Percentiles rank a stretch among this genome's conserved stretches.
These are phyloP conservation scores for Bombus ignitus DNA, from an alignment of 1,140 invertebrate genomes.

Conservation along the genomic window DNA sequence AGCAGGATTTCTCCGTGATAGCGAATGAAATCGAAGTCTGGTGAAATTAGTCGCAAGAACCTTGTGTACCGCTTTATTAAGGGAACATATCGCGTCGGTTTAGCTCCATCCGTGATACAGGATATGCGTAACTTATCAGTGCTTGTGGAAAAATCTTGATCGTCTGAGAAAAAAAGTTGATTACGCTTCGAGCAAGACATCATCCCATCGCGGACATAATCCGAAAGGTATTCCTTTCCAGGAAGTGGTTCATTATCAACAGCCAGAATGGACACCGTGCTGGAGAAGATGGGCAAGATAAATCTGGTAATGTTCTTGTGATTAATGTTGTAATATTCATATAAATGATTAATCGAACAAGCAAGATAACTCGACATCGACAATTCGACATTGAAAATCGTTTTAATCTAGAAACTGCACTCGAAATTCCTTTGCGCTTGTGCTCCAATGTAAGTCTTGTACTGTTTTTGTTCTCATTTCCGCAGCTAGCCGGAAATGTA, in stretches of 20 bases:
- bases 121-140: slow-evolving; percentile 35
- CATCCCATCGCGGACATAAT: background rate
- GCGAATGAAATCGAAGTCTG: slow-evolving; percentile 32
- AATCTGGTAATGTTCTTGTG: slow-evolving; percentile 77
- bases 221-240: background rate
- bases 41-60: background rate
- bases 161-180: background rate
- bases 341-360: background rate
- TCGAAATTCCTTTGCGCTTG: background rate
- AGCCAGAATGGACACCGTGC: slow-evolving; percentile 78
- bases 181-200: background rate
- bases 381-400: background rate
- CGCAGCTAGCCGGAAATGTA: background rate
- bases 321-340: no score
- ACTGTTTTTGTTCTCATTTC: background rate
- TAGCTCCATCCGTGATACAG: background rate
- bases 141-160: slow-evolving; percentile 37
- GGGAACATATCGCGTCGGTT: background rate
- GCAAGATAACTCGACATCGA: no score
- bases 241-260: slow-evolving; percentile 3
- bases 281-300: slow-evolving; percentile 81
- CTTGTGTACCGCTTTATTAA: background rate
- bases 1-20: background rate
- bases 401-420: background rate
- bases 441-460: background rate